Conservation (phyloP, 2,113 vertebrate species). For the Amazona guildingii region DNA sequence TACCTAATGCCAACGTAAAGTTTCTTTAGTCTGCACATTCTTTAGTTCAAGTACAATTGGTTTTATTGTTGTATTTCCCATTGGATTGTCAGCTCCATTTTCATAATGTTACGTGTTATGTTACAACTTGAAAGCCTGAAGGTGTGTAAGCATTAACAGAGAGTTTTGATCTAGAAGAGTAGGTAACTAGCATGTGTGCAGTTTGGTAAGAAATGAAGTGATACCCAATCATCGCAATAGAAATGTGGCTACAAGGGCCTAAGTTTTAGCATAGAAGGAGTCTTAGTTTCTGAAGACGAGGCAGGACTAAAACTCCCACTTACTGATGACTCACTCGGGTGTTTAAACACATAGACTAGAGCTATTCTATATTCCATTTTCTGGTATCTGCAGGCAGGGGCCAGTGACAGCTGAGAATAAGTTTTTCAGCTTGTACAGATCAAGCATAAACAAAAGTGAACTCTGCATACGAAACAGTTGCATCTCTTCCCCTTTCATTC, state of each 20-base stretch:
- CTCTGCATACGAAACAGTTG: not conserved
- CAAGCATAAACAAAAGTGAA: not conserved
- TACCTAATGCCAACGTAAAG: not conserved
- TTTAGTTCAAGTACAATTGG: not conserved
- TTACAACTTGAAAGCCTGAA: not conserved
- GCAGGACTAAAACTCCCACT: not conserved
- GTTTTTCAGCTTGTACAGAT: not conserved
- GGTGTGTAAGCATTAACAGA: not conserved
- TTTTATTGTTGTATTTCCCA: not conserved
- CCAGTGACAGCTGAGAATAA: not conserved
- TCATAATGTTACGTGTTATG: accelerated
- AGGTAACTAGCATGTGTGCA: not conserved
- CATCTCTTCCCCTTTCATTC: not conserved
- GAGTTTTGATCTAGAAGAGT: not conserved
- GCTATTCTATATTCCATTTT: not conserved
- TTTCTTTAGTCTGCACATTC: not conserved
- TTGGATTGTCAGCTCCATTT: not conserved
- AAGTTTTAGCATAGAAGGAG: not conserved
- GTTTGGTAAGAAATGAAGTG: not conserved
- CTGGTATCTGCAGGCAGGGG: not conserved
- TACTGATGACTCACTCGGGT: not conserved
- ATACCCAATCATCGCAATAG: not conserved
- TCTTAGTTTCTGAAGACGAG: not conserved
- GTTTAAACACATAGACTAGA: not conserved
- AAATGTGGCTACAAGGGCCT: not conserved